Evolutionary conservation across 1,140 invertebrate genomes (phyloP).

Genomic region (Limonius californicus): DNA sequence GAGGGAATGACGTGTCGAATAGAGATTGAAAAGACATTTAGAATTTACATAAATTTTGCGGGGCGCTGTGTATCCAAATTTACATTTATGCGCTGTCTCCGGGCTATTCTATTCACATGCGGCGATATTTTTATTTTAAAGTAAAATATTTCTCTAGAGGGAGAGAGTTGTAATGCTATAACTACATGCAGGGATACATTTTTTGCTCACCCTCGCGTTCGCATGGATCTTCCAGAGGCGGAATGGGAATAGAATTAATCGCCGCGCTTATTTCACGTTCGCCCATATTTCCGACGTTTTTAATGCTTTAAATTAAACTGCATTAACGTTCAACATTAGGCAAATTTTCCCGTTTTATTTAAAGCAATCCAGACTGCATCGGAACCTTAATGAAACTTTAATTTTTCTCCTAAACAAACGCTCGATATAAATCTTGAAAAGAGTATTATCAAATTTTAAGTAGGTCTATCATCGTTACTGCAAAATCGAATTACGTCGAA

Average conservation of each 20-base stretch:
- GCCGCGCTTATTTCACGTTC: neutral
- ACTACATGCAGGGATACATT: slow-evolving; percentile 10
- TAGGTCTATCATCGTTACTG: neutral
- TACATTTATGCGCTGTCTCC: slow-evolving; percentile 14
- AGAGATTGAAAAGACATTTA: slow-evolving; percentile 18
- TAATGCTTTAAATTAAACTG: neutral
- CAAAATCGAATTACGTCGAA: slow-evolving; percentile 1
- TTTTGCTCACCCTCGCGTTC: neutral
- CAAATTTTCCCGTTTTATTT: slow-evolving; percentile 2
- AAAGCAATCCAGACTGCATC: too few species aligned
- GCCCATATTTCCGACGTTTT: neutral
- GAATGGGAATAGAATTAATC: slow-evolving; percentile 1
- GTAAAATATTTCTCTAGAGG: slow-evolving; percentile 15
- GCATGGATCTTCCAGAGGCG: neutral
- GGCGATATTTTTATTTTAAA: slow-evolving; percentile 15
- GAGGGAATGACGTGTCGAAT: slow-evolving; percentile 12
- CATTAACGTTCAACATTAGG: neutral
- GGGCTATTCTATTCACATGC: slow-evolving; percentile 14
- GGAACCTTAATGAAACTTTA: too few species aligned
- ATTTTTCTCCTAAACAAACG: too few species aligned
- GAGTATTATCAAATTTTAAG: neutral
- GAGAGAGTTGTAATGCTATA: slow-evolving; percentile 9
- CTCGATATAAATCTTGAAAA: too few species aligned
- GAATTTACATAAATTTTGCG: slow-evolving; percentile 18
- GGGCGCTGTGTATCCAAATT: slow-evolving; percentile 10